Conservation (phyloP, 2,797 vertebrate genomes). For the Microctenopoma steveboyesi region DNA sequence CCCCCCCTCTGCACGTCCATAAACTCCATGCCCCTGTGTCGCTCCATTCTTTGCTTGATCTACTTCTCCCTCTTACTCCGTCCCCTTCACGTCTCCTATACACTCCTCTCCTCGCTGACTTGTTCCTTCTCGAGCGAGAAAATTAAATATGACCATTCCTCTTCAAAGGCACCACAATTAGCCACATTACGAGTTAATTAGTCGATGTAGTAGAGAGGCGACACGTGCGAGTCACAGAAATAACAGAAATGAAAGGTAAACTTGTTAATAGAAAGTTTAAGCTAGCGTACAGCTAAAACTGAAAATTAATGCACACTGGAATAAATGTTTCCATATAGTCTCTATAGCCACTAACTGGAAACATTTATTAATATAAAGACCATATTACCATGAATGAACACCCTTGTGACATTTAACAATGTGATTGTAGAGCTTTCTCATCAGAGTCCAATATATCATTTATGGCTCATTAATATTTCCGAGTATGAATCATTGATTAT, state of each 20-base stretch:
- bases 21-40: constrained; percentile 58
- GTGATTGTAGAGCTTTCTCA: constrained; percentile 69
- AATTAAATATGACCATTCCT: constrained; percentile 79
- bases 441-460: constrained; percentile 75
- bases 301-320: constrained; percentile 14
- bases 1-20: constrained; percentile 39
- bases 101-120: constrained; percentile 53
- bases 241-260: constrained; percentile 57
- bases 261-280: neutral
- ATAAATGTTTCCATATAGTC: constrained; percentile 23
- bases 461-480: constrained; percentile 76
- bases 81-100: constrained; percentile 60
- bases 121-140: constrained; percentile 69
- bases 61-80: constrained; percentile 55
- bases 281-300: constrained; percentile 23
- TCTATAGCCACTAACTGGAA: constrained; percentile 58
- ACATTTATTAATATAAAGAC: constrained; percentile 66
- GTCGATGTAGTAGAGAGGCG: constrained; percentile 71
- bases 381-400: constrained; percentile 64
- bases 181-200: constrained; percentile 79
- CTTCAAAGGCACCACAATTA: constrained; percentile 80
- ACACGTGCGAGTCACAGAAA: constrained; percentile 44
- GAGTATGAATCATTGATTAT: constrained; percentile 77
- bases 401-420: constrained; percentile 68
- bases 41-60: constrained; percentile 66